Evolutionary conservation across 1,140 invertebrate genomes (phyloP), one percentile per base, ranked within the genome.

Genomic region (Drosophila lacertosa): DNA sequence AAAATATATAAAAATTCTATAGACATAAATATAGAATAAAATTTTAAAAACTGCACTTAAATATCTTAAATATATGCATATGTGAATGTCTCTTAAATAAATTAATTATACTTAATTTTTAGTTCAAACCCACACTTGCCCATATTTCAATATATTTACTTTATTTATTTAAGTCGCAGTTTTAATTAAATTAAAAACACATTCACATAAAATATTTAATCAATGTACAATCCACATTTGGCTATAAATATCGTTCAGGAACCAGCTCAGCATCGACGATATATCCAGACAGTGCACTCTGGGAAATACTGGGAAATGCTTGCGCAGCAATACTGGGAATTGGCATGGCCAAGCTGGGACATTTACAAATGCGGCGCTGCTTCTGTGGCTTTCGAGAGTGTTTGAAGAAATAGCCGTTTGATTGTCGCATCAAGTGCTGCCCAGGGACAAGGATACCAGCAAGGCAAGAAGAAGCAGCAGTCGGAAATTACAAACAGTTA

Each of bases 311-410:
- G 66, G 66, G 66, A 15, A 69, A 63, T 62, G 62, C 5, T n/a
- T n/a, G n/a, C n/a, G n/a, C n/a, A n/a, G n/a, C n/a, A 60, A 44
- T 69, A 69, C 32, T 63, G 66, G 66, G 66, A 15, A 69, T 54
- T 62, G 62, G 5, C 0, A 1, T 35, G 58, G n/a, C 42, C 3
- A 13, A 13, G 15, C 4, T 26, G 54, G 54, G 54, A 32, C 13
- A 22, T 66, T 67, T 47, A 40, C 54, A 58, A 58, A 40, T 48
- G 62, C 42, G 51, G 11, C 29, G 59, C 42, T 15, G 53, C 20
- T 37, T 5, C 13, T 11, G 15, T 6, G 40, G 16, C 40, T 24
- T 24, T 18, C 40, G 51, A 15, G 26, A 20, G 10, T 35, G 26
- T 20, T 53, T n/a, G 16, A n/a, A 39, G 40, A 55, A 69, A 64